phyloP scores from a whole-genome alignment of 2,888 invertebrate genomes.

The Cryptocephalus moraei region DNA sequence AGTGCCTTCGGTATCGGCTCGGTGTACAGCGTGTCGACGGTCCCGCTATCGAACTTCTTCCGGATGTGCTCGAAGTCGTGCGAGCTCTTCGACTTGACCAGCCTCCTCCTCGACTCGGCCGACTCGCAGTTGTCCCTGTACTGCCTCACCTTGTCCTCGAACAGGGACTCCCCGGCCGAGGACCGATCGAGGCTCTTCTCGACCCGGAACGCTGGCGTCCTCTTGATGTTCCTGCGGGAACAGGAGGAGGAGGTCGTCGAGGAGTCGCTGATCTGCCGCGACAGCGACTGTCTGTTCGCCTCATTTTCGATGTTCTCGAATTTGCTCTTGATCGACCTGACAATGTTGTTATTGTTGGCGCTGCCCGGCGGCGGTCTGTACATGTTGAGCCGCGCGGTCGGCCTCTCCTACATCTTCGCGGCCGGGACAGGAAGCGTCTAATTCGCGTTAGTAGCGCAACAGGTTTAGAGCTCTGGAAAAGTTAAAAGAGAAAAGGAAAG shows the following conservation, averaged over 20 bases:
- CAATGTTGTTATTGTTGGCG: slow-evolving; percentile 35
- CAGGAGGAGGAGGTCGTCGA: slow-evolving; percentile 20
- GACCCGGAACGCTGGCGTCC: slow-evolving; percentile 47
- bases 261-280: slow-evolving; percentile 37
- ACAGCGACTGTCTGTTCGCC: slow-evolving; percentile 16
- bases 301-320: slow-evolving; percentile 42
- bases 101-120: slow-evolving; percentile 13
- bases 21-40: slow-evolving; percentile 19
- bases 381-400: slow-evolving; percentile 17
- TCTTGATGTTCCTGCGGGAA: slow-evolving; percentile 37
- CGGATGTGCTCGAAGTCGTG: slow-evolving; percentile 27
- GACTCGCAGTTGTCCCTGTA: slow-evolving; percentile 25
- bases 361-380: slow-evolving; percentile 29
- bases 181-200: slow-evolving; percentile 31
- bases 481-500: slow-evolving; percentile 8
- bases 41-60: slow-evolving; percentile 7
- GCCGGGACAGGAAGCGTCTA: slow-evolving; percentile 14
- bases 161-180: slow-evolving; percentile 18
- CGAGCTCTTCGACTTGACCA: slow-evolving; percentile 26
- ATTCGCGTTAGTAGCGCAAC: slow-evolving; percentile 18
- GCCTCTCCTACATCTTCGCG: no score
- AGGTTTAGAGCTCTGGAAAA: slow-evolving; percentile 17
- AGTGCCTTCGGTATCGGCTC: slow-evolving; percentile 32
- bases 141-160: slow-evolving; percentile 27
- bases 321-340: slow-evolving; percentile 54